Base-by-base conservation (phyloP, 2,888 invertebrate species). In the Hypselothyrea guttata region DNA sequence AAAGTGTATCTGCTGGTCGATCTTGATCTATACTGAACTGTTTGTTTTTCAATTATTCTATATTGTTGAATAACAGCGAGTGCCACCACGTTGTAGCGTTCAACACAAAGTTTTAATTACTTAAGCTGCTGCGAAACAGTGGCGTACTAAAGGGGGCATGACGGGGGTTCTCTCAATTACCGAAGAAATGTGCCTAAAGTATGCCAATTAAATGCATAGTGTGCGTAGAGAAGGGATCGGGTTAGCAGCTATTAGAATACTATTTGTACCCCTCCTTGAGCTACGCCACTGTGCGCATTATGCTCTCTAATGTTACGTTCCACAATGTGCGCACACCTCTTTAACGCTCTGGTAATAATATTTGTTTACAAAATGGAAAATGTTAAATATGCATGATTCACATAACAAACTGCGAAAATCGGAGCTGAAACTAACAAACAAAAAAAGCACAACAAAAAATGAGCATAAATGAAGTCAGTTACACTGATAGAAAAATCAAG, bases 71-170 rank as follows among this genome's bases (percentile, higher is more conserved):
- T 45, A 67, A 49, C 41, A 47, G 7, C 9, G 35, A 15, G 22
- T 16, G 16, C 30, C 34, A 46, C 69, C 42, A 60, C 72, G 62
- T 72, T n/a, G 71, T 37, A 53, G 35, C 38, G 38, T 37, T 42
- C 27, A 44, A 49, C 46, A 66, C 59, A 35, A 31, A 60, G 31
- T 41, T 68, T 57, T 51, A 35, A 67, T 45, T 72, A 52, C 28
- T 45, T 52, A 33, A 27, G 33, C 27, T 8, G 38, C 44, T 30
- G 22, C 34, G 38, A 38, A 40, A 30, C 8, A 31, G 30, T 31
- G 13, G 9, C 18, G 11, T 13, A 7, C 7, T 3, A n/a, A 0
- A 12, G 27, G n/a, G 1, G 12, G 3, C 22, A 22, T 4, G 22
- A 22, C n/a, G 22, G 22, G 22, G 22, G 22, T 22, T 22, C n/a